phyloP scores from a whole-genome alignment of 2,797 vertebrate genomes.

The Poecilia velifera region DNA sequence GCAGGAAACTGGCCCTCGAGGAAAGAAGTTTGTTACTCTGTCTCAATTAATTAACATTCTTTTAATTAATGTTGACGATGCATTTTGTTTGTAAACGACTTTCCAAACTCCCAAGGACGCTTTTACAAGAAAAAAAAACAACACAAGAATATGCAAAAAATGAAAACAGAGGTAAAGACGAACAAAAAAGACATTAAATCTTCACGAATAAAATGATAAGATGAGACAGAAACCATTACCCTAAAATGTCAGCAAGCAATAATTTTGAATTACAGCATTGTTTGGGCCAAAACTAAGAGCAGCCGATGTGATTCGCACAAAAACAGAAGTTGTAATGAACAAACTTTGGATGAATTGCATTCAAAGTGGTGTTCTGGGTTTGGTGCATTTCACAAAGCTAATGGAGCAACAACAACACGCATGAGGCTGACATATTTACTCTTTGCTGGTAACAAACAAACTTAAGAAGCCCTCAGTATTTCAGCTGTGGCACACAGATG shows the following conservation, averaged over 20 bases:
- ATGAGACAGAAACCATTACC: neutral
- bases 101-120: no score
- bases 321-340: constrained; percentile 5
- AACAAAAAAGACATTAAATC: no score
- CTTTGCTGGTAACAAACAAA: constrained; percentile 55
- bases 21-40: neutral
- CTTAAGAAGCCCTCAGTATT: constrained; percentile 30
- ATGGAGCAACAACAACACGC: constrained; percentile 26
- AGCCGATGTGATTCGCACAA: neutral
- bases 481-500: constrained; percentile 36
- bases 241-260: neutral
- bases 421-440: constrained; percentile 20
- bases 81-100: no score
- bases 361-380: constrained; percentile 10
- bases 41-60: neutral
- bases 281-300: neutral
- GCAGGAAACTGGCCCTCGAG: neutral
- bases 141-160: no score
- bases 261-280: neutral
- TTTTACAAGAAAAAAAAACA: no score
- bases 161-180: no score
- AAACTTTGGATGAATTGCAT: constrained; percentile 11
- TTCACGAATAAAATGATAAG: neutral
- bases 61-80: no score
- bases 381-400: constrained; percentile 18